phyloP scores from a whole-genome alignment of 2,797 vertebrate species.

The Toxotes lorentzi region DNA sequence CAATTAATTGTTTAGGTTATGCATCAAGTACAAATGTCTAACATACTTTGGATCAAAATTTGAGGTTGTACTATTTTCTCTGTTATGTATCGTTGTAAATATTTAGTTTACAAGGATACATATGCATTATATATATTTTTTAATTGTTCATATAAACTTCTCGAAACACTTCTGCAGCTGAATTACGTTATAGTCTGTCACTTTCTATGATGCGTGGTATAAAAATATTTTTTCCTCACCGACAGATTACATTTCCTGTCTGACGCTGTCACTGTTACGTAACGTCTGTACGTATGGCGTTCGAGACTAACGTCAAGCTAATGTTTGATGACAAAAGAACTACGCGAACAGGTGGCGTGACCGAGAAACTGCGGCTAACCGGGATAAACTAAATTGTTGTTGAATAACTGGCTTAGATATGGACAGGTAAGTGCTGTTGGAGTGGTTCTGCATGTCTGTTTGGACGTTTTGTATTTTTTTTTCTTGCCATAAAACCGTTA shows the following conservation, averaged over 20 bases:
- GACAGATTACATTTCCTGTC: too few species aligned
- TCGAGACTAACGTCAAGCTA: neutral
- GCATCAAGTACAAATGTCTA: neutral
- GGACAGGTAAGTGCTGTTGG: fast-evolving
- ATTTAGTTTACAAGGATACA: neutral
- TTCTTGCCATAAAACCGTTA: neutral
- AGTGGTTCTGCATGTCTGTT: fast-evolving
- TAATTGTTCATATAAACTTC: too few species aligned
- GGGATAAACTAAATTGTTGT: neutral
- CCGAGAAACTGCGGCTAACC: too few species aligned
- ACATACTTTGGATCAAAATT: neutral
- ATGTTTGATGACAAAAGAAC: neutral
- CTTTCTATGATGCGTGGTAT: too few species aligned
- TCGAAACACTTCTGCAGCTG: too few species aligned
- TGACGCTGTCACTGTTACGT: neutral
- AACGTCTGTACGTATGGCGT: neutral
- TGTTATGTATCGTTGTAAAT: neutral
- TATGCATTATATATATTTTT: too few species aligned
- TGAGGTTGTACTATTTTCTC: neutral
- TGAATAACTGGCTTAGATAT: neutral
- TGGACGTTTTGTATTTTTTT: neutral
- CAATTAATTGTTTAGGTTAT: neutral
- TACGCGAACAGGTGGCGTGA: neutral
- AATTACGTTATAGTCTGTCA: too few species aligned
- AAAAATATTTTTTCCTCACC: too few species aligned